phyloP scores from a whole-genome alignment of 2,797 vertebrate genomes.

The Propithecus perrieri region DNA sequence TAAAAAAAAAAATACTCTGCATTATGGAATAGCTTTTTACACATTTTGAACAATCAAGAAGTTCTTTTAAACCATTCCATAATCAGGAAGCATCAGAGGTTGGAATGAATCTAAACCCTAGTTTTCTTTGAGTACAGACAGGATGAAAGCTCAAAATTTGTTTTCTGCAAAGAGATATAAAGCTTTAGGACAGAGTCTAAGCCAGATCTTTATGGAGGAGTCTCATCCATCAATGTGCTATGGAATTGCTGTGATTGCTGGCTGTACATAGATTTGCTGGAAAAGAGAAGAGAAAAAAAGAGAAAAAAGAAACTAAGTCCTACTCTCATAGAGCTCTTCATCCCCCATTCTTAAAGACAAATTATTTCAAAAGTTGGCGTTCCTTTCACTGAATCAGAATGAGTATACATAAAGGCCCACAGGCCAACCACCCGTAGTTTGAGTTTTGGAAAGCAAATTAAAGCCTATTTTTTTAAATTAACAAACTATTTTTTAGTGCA shows the following conservation, averaged over 20 bases:
- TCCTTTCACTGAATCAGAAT: background rate
- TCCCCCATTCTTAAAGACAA: background rate
- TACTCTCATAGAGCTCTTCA: background rate
- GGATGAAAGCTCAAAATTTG: background rate
- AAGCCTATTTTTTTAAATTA: background rate
- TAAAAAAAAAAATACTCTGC: background rate
- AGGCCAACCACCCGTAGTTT: background rate
- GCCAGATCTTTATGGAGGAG: background rate
- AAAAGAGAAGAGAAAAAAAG: background rate
- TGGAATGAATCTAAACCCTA: background rate
- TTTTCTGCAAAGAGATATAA: background rate
- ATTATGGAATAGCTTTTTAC: background rate
- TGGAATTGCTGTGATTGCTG: background rate
- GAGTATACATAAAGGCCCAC: background rate
- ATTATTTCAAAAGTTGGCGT: background rate
- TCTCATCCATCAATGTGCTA: background rate
- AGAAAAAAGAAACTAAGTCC: background rate
- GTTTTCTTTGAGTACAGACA: background rate
- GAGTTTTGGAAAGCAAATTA: background rate
- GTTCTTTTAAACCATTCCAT: constrained; percentile 35
- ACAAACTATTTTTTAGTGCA: background rate
- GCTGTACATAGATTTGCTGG: background rate
- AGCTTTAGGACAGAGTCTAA: background rate
- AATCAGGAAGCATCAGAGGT: background rate
- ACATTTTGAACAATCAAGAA: background rate